Evolutionary conservation across 2,888 invertebrate species (phyloP), one percentile per base, ranked within the genome.

Genomic region (Operophtera brumata): DNA sequence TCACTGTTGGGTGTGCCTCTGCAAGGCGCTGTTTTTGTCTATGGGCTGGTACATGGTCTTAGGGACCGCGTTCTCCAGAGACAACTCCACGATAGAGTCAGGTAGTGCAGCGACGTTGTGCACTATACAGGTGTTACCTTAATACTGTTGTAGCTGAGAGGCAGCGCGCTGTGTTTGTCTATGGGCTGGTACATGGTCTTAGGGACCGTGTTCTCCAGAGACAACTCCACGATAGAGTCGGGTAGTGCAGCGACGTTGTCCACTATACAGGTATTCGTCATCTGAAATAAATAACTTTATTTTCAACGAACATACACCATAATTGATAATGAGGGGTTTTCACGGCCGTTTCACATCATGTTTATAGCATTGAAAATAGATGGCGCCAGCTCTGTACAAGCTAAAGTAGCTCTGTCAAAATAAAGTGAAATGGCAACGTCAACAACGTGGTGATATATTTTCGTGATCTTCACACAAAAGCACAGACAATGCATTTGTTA

Each of bases 11-110:
- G n/a, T n/a, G n/a, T n/a, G n/a, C n/a, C n/a, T n/a, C n/a, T n/a
- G n/a, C n/a, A n/a, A n/a, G n/a, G 74, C 77, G 28, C 81, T 78
- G 40, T 89, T 84, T 52, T 90, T 90, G 66, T 89, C 86, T 30
- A 86, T 81, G 0, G 80, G 67, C 45, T 87, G 89, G 70, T 89
- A 90, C 62, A 89, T 77, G 0, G 86, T 81, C 71, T 90, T 90
- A 4, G 88, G 84, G 25, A 86, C 86, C 0, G 88, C 80, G 59
- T 77, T 83, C 60, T 90, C 90, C 20, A 91, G 65, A 0, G 90
- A 89, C 1, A 91, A 63, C 65, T 91, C 91, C 7, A 91, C 90
- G 43, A 91, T 84, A 0, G 91, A 85, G 58, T 91, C 91, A 0
- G 91, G 91, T 0, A 91, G 71, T 0, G 82, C 20, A 2, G 2